Conservation (phyloP, 2,888 invertebrate species). For the Diaprepes abbreviatus region DNA sequence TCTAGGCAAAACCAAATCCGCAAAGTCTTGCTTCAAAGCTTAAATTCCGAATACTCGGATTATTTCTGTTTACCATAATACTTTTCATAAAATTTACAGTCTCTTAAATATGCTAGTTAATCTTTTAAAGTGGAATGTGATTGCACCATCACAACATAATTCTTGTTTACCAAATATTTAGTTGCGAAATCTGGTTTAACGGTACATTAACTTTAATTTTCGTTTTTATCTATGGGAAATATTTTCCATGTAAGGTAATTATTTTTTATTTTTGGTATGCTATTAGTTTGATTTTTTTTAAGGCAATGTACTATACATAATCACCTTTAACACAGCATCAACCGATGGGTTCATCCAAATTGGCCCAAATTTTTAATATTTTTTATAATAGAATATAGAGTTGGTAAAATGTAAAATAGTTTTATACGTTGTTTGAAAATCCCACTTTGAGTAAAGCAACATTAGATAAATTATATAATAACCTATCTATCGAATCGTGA, state of each 20-base stretch:
- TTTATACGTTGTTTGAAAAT: too few species aligned
- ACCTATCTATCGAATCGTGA: too few species aligned
- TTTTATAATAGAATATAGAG: too few species aligned
- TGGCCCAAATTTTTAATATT: constrained; percentile 5
- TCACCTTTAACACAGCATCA: not conserved
- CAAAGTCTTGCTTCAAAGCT: constrained; percentile 43
- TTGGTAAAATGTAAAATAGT: too few species aligned
- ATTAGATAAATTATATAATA: too few species aligned
- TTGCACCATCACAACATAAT: constrained; percentile 6
- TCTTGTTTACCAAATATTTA: constrained; percentile 28
- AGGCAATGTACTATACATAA: constrained; percentile 22
- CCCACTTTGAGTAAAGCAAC: too few species aligned
- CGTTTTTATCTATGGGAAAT: constrained; percentile 37
- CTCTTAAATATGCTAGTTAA: constrained; percentile 27
- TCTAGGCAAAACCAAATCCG: constrained; percentile 31
- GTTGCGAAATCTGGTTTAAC: constrained; percentile 17
- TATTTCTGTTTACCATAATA: constrained; percentile 41
- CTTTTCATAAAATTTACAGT: constrained; percentile 38
- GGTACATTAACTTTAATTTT: constrained; percentile 13
- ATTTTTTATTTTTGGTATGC: constrained; percentile 21
- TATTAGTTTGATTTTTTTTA: constrained; percentile 30
- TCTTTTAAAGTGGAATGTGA: constrained; percentile 23
- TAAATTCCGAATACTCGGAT: constrained; percentile 37
- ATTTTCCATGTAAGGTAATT: constrained; percentile 43
- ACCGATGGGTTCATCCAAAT: constrained; percentile 4